Conservation (phyloP, 2,113 vertebrate genomes). For the Epinephelus moara region DNA sequence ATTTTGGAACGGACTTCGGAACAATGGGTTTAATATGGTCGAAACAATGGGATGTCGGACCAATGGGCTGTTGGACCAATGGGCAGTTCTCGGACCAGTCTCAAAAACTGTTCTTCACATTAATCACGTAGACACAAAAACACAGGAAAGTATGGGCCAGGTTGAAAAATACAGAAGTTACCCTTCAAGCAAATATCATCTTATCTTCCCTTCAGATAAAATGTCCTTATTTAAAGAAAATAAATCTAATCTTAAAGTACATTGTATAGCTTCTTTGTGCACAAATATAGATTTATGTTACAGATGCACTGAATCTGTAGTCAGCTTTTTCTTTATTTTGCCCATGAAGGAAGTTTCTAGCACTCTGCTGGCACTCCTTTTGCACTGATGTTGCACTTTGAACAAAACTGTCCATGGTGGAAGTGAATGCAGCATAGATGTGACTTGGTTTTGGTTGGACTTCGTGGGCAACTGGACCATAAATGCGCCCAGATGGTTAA, state of each 20-base stretch:
- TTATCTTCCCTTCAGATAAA: neutral
- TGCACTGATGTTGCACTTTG: neutral
- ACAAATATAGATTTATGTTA: neutral
- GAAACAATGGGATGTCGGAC: no score
- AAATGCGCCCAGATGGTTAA: neutral
- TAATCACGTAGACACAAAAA: no score
- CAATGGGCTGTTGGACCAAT: no score
- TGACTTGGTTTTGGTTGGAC: neutral
- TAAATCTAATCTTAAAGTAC: neutral
- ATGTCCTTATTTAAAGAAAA: neutral
- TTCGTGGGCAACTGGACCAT: neutral
- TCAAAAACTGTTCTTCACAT: no score
- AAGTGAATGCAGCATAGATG: neutral
- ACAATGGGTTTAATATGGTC: no score
- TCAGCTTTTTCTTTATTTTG: neutral
- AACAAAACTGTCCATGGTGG: neutral
- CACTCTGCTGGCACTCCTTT: neutral
- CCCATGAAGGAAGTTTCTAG: neutral
- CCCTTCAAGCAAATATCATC: neutral
- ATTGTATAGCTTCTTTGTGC: neutral
- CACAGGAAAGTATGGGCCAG: no score
- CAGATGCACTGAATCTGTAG: neutral
- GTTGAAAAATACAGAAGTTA: no score
- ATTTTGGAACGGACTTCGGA: no score
- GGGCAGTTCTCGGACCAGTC: no score